These are phyloP conservation scores for Calameuta idolon DNA, from an alignment of 2,888 invertebrate species.

Conservation along the genomic window DNA sequence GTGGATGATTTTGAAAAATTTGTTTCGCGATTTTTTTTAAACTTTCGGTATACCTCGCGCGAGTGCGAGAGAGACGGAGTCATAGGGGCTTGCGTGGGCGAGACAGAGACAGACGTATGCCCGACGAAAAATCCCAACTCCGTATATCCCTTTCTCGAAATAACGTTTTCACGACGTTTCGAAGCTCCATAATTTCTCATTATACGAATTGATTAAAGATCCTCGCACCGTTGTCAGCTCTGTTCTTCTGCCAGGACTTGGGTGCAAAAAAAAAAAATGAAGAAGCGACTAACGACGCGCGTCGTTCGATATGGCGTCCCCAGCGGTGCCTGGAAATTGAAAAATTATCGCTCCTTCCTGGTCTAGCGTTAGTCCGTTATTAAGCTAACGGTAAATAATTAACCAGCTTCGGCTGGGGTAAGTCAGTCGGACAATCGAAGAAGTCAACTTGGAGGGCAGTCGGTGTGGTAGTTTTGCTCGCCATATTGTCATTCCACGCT, in stretches of 20 bases:
- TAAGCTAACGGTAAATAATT: too few relatives aligned
- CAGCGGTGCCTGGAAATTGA: neutral
- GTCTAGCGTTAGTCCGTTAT: too few relatives aligned
- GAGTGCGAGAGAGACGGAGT: neutral
- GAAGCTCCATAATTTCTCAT: too few relatives aligned
- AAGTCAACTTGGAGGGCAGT: too few relatives aligned
- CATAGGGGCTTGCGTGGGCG: neutral
- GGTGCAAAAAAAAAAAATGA: neutral
- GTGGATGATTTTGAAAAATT: neutral
- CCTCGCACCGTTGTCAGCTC: too few relatives aligned
- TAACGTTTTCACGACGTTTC: neutral
- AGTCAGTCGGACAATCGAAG: too few relatives aligned
- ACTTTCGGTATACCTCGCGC: neutral
- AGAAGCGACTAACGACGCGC: neutral
- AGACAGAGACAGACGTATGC: neutral
- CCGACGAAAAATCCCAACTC: neutral
- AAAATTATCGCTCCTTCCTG: neutral
- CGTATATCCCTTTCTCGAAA: neutral
- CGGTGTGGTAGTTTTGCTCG: too few relatives aligned
- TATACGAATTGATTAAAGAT: too few relatives aligned
- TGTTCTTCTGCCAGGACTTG: too few relatives aligned
- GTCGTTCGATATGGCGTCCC: neutral
- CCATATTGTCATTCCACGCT: neutral
- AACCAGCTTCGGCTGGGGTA: too few relatives aligned
- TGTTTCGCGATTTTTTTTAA: neutral